These are phyloP conservation scores for Champsocephalus esox DNA, from an alignment of 2,797 vertebrate species.

Conservation along the genomic window DNA sequence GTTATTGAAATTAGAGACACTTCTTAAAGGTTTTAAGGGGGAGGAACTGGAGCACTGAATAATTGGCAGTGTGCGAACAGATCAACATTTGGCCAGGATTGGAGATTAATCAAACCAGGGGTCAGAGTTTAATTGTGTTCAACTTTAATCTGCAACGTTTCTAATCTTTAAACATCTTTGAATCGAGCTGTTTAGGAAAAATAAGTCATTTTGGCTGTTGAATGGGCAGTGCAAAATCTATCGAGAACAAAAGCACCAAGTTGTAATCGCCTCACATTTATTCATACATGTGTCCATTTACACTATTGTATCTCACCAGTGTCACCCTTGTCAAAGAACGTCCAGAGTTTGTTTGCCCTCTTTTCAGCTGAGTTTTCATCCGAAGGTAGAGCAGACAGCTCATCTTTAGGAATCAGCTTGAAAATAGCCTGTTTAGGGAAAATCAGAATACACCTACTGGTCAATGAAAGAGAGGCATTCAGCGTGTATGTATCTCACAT, in stretches of 20 bases:
- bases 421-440: constrained; percentile 87
- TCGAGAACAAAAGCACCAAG: not conserved
- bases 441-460: not conserved
- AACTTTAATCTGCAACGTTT: too few relatives aligned
- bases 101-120: not conserved
- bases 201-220: not conserved
- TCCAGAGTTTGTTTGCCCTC: constrained; percentile 90
- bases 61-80: not conserved
- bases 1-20: not conserved
- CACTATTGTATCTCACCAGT: constrained; percentile 79
- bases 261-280: not conserved
- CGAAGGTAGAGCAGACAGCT: constrained; percentile 75
- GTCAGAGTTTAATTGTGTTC: too few relatives aligned
- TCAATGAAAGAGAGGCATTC: constrained; percentile 4
- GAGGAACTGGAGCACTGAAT: not conserved
- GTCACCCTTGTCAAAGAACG: constrained; percentile 86
- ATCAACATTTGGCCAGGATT: not conserved
- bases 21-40: not conserved
- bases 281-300: not conserved
- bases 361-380: constrained; percentile 91
- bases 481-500: not conserved
- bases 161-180: not conserved
- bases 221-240: not conserved
- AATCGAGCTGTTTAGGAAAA: not conserved
- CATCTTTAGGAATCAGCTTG: constrained; percentile 88